A percentile compares a stretch with the other conserved stretches of the same genome.
phyloP scores from a whole-genome alignment of 2,888 invertebrate genomes.

The Drosophila incognita region DNA sequence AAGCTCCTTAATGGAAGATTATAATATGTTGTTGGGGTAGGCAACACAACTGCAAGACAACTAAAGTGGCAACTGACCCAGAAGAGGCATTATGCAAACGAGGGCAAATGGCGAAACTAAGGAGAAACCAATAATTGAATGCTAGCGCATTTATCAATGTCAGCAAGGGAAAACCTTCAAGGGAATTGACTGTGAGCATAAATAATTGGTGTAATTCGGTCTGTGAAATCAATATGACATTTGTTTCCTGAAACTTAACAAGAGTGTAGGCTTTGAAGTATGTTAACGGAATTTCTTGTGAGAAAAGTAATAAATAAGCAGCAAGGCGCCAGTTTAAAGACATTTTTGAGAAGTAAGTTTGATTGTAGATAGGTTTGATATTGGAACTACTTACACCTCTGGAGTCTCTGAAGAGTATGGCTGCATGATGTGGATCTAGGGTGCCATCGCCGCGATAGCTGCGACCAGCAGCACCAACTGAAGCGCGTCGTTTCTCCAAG shows the following conservation, averaged over 20 bases:
- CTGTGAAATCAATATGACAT: background rate
- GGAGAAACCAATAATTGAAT: slow-evolving; percentile 16
- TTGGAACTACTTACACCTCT: slow-evolving; percentile 90
- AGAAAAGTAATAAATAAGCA: background rate
- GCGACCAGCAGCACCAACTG: slow-evolving; percentile 88
- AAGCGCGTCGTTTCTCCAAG: slow-evolving; percentile 91
- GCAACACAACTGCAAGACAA: slow-evolving; percentile 16
- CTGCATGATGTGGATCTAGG: slow-evolving; percentile 94
- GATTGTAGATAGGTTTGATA: background rate
- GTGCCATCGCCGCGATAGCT: slow-evolving; percentile 88
- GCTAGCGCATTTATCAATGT: slow-evolving; percentile 41
- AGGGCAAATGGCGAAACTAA: slow-evolving; percentile 1
- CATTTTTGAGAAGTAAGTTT: background rate
- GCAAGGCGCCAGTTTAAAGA: background rate
- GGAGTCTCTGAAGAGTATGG: slow-evolving; percentile 96
- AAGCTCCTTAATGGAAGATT: slow-evolving; percentile 10
- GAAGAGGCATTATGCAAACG: slow-evolving; percentile 22
- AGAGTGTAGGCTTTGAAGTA: background rate
- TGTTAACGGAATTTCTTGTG: background rate
- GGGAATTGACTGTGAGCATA: background rate
- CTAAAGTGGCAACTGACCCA: slow-evolving; percentile 10
- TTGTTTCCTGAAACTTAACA: background rate
- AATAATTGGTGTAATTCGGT: background rate
- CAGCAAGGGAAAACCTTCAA: slow-evolving; percentile 4
- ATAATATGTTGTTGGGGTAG: slow-evolving; percentile 2